Conservation (phyloP, 2,888 invertebrate genomes). For the Hylaea fasciaria region DNA sequence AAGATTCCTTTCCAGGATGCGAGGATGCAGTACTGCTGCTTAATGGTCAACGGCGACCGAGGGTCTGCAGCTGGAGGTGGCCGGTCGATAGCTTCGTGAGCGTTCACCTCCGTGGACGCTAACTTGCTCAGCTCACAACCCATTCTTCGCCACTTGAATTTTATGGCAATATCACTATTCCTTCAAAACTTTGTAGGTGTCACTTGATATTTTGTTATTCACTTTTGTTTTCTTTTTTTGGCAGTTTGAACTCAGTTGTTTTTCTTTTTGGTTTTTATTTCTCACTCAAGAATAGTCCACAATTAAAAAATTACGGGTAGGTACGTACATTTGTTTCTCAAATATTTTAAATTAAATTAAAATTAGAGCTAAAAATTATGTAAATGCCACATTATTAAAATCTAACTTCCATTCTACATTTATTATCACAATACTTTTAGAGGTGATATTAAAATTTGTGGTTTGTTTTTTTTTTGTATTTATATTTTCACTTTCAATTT, state of each 20-base stretch:
- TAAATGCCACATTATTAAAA: conserved; percentile 1
- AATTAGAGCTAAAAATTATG: too few species aligned
- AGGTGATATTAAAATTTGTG: background rate
- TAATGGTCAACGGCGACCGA: conserved; percentile 91
- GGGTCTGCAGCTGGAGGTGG: conserved; percentile 90
- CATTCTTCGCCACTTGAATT: conserved; percentile 74
- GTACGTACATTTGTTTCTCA: too few species aligned
- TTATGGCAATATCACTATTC: background rate
- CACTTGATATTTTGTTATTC: too few species aligned
- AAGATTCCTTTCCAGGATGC: conserved; percentile 96
- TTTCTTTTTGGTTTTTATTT: too few species aligned
- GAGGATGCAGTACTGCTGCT: conserved; percentile 94
- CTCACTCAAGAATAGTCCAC: too few species aligned
- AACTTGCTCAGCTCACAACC: conserved; percentile 91
- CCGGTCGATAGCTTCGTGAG: conserved; percentile 79
- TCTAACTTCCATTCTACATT: conserved; percentile 3
- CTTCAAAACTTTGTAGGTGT: too few species aligned
- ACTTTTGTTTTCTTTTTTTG: too few species aligned
- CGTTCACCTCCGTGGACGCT: conserved; percentile 81
- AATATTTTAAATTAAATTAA: too few species aligned
- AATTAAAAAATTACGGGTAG: too few species aligned
- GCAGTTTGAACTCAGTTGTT: too few species aligned
- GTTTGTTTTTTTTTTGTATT: background rate
- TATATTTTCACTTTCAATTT: conserved; percentile 15
- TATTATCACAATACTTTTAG: background rate